Percentiles rank a stretch among this genome's conserved stretches.
Conservation (phyloP, 1,140 invertebrate species). For the Parapsyche elsis region DNA sequence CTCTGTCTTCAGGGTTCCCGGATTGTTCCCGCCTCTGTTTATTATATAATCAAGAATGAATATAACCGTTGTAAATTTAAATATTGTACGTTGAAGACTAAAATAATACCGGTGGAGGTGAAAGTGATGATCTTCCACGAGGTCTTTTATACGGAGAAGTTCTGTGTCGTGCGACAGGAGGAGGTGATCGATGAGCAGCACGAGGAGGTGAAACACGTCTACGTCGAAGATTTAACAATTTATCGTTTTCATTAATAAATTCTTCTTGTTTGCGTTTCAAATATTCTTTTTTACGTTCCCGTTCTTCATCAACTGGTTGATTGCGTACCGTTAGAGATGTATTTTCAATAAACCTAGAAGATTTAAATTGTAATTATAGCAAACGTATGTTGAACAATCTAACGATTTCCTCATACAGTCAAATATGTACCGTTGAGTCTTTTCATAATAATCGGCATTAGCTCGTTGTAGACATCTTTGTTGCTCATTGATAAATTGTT, state of each 20-base stretch:
- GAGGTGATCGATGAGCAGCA: background rate
- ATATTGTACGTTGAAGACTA: background rate
- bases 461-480: conserved; percentile 44
- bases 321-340: conserved; percentile 38
- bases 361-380: background rate
- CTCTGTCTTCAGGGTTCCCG: conserved; percentile 48
- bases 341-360: conserved; percentile 52
- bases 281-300: conserved; percentile 41
- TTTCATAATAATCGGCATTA: conserved; percentile 50
- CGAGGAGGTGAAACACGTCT: background rate
- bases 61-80: conserved; percentile 2
- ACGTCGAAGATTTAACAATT: conserved; percentile 31
- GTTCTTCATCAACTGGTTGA: background rate
- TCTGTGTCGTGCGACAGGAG: conserved; percentile 19
- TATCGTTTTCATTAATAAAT: conserved; percentile 48
- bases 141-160: conserved; percentile 14
- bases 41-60: conserved; percentile 31
- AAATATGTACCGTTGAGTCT: conserved; percentile 48
- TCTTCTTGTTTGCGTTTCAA: conserved; percentile 51
- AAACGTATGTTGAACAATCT: too few relatives aligned
- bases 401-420: too few relatives aligned
- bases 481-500: conserved; percentile 54
- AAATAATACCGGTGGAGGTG: conserved; percentile 29
- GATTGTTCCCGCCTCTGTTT: conserved; percentile 13
- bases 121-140: background rate